Evolutionary conservation across 2,113 vertebrate genomes (phyloP).

Genomic region (Larimichthys polyactis): DNA sequence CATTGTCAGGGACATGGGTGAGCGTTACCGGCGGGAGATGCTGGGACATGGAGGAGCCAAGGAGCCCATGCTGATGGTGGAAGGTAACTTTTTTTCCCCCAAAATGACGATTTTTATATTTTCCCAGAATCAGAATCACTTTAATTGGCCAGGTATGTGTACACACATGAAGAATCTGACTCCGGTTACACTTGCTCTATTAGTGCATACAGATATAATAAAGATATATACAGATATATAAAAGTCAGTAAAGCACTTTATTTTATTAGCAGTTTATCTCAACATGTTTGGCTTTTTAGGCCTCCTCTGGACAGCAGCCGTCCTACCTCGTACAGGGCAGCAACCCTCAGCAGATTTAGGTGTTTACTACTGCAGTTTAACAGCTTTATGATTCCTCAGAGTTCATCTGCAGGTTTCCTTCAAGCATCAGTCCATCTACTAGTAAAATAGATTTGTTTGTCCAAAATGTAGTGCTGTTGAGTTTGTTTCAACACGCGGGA

Average conservation of each 20-base stretch:
- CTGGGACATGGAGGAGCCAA: constrained; percentile 94
- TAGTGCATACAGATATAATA: no score
- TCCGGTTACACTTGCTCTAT: no score
- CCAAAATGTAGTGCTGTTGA: not conserved
- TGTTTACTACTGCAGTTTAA: not conserved
- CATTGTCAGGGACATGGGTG: constrained; percentile 89
- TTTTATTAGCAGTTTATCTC: not conserved
- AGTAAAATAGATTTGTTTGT: constrained; percentile 2
- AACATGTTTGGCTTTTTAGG: not conserved
- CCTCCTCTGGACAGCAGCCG: not conserved
- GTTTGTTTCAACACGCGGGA: constrained; percentile 31
- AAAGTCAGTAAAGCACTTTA: not conserved
- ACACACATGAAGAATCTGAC: no score
- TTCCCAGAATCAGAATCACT: no score
- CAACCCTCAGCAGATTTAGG: not conserved
- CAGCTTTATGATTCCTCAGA: constrained; percentile 7
- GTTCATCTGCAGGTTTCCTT: constrained; percentile 9
- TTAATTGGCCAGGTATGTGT: no score
- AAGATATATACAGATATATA: not conserved
- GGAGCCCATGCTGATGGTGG: constrained; percentile 94
- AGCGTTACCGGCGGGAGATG: constrained; percentile 96
- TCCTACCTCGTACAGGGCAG: not conserved
- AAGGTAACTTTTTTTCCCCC: constrained; percentile 86
- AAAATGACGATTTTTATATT: not conserved
- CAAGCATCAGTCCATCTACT: constrained; percentile 10